phyloP scores from a whole-genome alignment of 2,888 invertebrate species.

The Diachrysia chrysitis region DNA sequence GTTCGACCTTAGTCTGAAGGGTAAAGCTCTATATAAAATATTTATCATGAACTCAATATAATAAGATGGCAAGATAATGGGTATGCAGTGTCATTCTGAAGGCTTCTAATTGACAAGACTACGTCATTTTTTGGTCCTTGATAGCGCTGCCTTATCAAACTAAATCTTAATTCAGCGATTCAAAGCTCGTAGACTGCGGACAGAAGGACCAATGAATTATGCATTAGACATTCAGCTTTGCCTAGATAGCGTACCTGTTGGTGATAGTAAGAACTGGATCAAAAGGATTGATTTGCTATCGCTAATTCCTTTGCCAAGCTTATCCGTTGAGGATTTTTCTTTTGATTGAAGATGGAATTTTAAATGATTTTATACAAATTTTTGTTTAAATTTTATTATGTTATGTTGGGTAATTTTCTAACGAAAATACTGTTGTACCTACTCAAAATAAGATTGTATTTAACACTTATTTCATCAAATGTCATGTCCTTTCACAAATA shows the following conservation, averaged over 20 bases:
- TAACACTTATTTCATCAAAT: no score
- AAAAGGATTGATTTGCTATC: constrained; percentile 1
- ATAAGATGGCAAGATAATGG: constrained; percentile 30
- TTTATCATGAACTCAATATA: constrained; percentile 34
- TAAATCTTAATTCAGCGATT: background rate
- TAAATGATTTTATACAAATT: no score
- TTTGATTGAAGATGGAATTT: no score
- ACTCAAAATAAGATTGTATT: no score
- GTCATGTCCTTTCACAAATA: no score
- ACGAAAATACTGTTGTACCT: no score
- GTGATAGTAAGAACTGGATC: background rate
- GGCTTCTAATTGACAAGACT: background rate
- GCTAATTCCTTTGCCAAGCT: background rate
- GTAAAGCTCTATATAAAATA: constrained; percentile 32
- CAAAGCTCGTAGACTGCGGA: background rate
- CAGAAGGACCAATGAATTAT: constrained; percentile 2
- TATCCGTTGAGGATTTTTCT: background rate
- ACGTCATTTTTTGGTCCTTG: constrained; percentile 10
- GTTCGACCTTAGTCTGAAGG: constrained; percentile 47
- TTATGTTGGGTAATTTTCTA: no score
- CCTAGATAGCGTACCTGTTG: constrained; percentile 2
- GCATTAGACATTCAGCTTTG: background rate
- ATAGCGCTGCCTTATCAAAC: background rate
- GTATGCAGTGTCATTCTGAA: constrained; percentile 35
- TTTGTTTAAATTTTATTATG: no score